These are phyloP conservation scores for Mustela nigripes DNA, from an alignment of 2,113 vertebrate species.

Conservation along the genomic window DNA sequence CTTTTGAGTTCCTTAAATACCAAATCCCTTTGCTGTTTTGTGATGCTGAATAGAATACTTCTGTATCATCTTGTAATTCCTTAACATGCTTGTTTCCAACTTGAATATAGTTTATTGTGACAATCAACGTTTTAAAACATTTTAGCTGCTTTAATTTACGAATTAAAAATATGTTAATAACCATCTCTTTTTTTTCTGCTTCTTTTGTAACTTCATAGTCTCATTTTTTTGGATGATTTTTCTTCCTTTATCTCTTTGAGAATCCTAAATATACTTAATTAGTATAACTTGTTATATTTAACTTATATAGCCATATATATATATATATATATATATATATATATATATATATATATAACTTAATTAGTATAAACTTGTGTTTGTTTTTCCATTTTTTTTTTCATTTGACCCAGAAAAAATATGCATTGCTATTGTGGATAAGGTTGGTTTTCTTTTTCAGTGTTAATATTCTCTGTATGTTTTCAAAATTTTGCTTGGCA, in stretches of 20 bases:
- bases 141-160: not conserved
- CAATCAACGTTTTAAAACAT: not conserved
- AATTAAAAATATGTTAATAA: not conserved
- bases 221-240: not conserved
- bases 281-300: too few relatives aligned
- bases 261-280: not conserved
- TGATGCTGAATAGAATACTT: not conserved
- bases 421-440: not conserved
- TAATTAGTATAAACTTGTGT: not conserved
- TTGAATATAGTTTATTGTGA: not conserved
- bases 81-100: not conserved
- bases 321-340: too few relatives aligned
- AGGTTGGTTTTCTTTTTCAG: not conserved
- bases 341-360: too few relatives aligned
- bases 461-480: not conserved
- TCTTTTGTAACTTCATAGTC: not conserved
- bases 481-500: not conserved
- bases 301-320: too few relatives aligned
- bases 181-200: not conserved
- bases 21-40: not conserved
- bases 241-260: not conserved
- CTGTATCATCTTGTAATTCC: too few relatives aligned
- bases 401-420: not conserved
- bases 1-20: not conserved
- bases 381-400: not conserved